Percentiles rank a stretch among this genome's conserved stretches.
These are phyloP conservation scores for Dasysyrphus tricinctus DNA, from an alignment of 2,888 invertebrate genomes.

Conservation along the genomic window DNA sequence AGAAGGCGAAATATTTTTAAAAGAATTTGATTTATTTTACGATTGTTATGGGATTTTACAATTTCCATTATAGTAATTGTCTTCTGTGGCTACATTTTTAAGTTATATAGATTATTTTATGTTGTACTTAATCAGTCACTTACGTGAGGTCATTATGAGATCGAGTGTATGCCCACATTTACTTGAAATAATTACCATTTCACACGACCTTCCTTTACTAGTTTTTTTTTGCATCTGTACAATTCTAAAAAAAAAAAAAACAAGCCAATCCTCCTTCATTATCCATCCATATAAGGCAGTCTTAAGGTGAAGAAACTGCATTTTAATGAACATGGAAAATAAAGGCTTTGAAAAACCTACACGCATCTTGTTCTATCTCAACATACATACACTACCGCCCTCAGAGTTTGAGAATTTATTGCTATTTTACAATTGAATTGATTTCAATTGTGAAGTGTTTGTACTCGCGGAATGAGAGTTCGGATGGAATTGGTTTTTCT, in stretches of 20 bases:
- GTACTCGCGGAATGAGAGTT: slow-evolving; percentile 15
- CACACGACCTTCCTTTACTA: background rate
- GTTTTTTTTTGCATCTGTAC: background rate
- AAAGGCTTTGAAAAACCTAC: slow-evolving; percentile 56
- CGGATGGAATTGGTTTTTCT: slow-evolving; percentile 30
- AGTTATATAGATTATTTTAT: background rate
- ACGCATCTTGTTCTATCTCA: slow-evolving; percentile 58
- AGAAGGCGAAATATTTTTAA: background rate
- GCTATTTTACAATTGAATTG: slow-evolving; percentile 60
- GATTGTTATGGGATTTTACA: background rate
- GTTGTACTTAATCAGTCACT: background rate
- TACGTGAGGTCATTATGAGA: background rate
- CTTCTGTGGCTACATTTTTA: background rate
- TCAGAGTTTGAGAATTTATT: slow-evolving; percentile 65
- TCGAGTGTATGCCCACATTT: slow-evolving; percentile 7
- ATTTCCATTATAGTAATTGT: background rate
- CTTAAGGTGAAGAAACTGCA: slow-evolving; percentile 46
- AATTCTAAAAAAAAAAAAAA: background rate
- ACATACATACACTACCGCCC: slow-evolving; percentile 46
- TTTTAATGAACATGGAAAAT: slow-evolving; percentile 53
- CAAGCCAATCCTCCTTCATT: slow-evolving; percentile 28
- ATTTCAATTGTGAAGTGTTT: slow-evolving; percentile 62
- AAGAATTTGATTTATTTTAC: background rate
- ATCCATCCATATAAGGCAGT: slow-evolving; percentile 33
- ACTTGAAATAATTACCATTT: slow-evolving; percentile 15